Percentiles rank a stretch among this genome's conserved stretches.
Evolutionary conservation across 1,140 invertebrate species (phyloP).

Genomic region (Neuroterus valhalla): DNA sequence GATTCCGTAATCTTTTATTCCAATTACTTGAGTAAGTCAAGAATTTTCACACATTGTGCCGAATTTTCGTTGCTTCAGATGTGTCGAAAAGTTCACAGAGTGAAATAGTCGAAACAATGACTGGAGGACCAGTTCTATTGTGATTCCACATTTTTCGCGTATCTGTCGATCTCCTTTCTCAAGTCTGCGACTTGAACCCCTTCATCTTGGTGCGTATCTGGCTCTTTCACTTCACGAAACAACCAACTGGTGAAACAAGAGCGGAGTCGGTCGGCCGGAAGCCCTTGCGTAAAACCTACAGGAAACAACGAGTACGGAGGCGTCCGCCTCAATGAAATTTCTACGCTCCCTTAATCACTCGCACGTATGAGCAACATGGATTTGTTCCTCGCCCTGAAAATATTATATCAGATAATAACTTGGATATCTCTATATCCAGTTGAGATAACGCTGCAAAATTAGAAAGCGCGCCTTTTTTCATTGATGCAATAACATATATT

Average conservation of each 20-base stretch:
- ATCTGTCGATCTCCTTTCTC: not conserved
- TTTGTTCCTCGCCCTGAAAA: slow-evolving; percentile 16
- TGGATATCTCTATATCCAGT: not conserved
- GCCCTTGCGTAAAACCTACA: slow-evolving; percentile 57
- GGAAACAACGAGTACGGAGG: slow-evolving; percentile 43
- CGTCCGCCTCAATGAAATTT: slow-evolving; percentile 50
- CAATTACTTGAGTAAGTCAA: not conserved
- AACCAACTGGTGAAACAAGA: slow-evolving; percentile 53
- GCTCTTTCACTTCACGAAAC: slow-evolving; percentile 51
- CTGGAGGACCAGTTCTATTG: slow-evolving; percentile 3
- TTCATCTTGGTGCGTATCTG: slow-evolving; percentile 38
- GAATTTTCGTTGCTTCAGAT: too few species aligned
- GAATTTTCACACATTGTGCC: not conserved
- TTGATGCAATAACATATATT: slow-evolving; percentile 12
- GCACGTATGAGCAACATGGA: not conserved
- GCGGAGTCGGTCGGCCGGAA: slow-evolving; percentile 52
- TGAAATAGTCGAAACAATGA: slow-evolving; percentile 7
- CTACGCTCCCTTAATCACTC: slow-evolving; percentile 52
- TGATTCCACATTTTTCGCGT: slow-evolving; percentile 4
- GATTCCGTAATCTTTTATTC: not conserved
- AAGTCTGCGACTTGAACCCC: slow-evolving; percentile 25
- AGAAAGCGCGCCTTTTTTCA: slow-evolving; percentile 23
- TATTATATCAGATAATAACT: slow-evolving; percentile 27
- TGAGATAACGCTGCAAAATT: slow-evolving; percentile 3
- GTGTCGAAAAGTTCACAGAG: slow-evolving; percentile 1